These are phyloP conservation scores for Augochlora pura DNA, from an alignment of 1,140 invertebrate genomes.

Conservation along the genomic window DNA sequence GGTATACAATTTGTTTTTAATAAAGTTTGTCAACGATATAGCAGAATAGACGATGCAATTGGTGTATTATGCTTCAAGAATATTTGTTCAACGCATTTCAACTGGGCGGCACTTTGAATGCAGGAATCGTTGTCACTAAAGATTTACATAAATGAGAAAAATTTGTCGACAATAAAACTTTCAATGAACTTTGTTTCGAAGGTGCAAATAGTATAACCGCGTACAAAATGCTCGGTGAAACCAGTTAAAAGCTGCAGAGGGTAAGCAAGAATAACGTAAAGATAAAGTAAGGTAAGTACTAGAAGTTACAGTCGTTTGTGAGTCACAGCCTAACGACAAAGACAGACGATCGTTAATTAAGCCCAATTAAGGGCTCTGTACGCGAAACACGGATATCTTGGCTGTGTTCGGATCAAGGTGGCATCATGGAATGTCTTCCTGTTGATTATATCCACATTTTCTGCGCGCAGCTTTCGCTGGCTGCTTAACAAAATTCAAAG, in stretches of 20 bases:
- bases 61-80: too few species aligned
- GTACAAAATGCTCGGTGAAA: neutral
- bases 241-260: neutral
- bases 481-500: neutral
- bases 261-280: neutral
- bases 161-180: too few species aligned
- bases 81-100: too few species aligned
- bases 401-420: constrained; percentile 49
- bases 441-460: constrained; percentile 26
- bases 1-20: too few species aligned
- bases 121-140: too few species aligned
- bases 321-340: constrained; percentile 50
- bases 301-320: constrained; percentile 35
- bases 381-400: constrained; percentile 53
- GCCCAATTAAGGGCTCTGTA: constrained; percentile 65
- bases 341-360: constrained; percentile 65
- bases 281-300: constrained; percentile 11
- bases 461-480: neutral
- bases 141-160: too few species aligned
- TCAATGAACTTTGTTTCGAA: too few species aligned
- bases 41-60: too few species aligned
- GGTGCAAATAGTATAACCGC: too few species aligned
- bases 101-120: too few species aligned
- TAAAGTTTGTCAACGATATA: too few species aligned
- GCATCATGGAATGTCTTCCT: constrained; percentile 44